Evolutionary conservation across 2,888 invertebrate species (phyloP).

Genomic region (Pyrrhosoma nymphula): DNA sequence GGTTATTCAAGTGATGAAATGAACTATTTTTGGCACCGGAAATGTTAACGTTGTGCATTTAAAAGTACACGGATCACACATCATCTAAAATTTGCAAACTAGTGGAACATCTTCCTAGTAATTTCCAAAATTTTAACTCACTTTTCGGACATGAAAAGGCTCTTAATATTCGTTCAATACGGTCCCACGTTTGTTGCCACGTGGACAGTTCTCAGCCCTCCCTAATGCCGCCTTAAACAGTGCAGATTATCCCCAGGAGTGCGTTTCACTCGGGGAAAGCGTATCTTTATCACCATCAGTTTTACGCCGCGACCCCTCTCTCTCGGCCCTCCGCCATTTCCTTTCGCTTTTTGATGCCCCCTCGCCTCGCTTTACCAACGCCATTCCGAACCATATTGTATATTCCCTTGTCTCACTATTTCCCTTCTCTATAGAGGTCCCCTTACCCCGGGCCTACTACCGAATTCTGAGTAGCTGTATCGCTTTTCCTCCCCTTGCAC

Average conservation of each 20-base stretch:
- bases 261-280: neutral
- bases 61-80: too few relatives aligned
- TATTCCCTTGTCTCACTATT: constrained; percentile 44
- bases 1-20: too few relatives aligned
- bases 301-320: neutral
- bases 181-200: neutral
- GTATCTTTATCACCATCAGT: constrained; percentile 35
- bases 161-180: neutral
- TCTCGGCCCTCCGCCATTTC: neutral
- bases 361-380: neutral
- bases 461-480: constrained; percentile 42
- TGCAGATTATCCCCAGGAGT: constrained; percentile 33
- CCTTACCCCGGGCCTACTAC: constrained; percentile 25
- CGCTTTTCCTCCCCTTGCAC: neutral
- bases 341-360: neutral
- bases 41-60: too few relatives aligned
- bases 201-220: neutral
- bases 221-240: constrained; percentile 2
- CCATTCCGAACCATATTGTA: neutral
- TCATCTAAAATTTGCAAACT: too few relatives aligned
- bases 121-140: neutral
- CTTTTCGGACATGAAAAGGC: neutral
- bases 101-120: neutral
- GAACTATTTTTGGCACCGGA: too few relatives aligned
- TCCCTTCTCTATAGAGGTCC: neutral